Base-by-base conservation (phyloP, 1,140 invertebrate species). In the Calosoma granatense region DNA sequence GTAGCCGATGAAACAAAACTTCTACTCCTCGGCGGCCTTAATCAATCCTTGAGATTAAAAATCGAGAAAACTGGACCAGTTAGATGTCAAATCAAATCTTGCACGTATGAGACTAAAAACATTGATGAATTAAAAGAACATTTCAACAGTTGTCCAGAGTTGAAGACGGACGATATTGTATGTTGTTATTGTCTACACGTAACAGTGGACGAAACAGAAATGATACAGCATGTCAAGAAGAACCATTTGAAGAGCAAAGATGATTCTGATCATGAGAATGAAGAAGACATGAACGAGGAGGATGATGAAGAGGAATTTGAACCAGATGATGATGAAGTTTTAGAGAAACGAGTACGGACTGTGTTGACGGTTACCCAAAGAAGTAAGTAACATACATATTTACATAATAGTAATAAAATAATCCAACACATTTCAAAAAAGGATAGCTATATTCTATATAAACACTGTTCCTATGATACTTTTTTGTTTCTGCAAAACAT, bases 191-290 rank as follows among this genome's bases (percentile, higher is more conserved):
- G 67, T 43, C 52, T 41, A 0, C 53, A 4, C 54, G 55, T 6
- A 56, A 58, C 17, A 39, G 53, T n/a, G 55, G 43, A 0, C 63
- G 61, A 41, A 67, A 65, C 9, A 36, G n/a, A 6, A 36, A 36
- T 36, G 26, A 36, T 36, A 9, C 6, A 6, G n/a, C 26, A 36
- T 36, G 26, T 36, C 6, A 36, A 36, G n/a, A 65, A 65, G 3
- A 65, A 70, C 20, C 60, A 20, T 17, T 71, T 67, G 3, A 58
- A 61, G 1, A 59, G 64, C 20, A 4, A 62, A 6, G 63, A 63
- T 22, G 51, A 61, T 21, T 43, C 26, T 64, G 9, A 65, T 0
- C 64, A 59, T 11, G 63, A 67, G 0, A 63, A 67, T 0, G 62
- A 64, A 0, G 61, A 59, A 0, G 65, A 66, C 2, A 63, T 57